Evolutionary conservation across 2,113 vertebrate genomes (phyloP), one percentile per base, ranked within the genome.

Genomic region (Anarrhichthys ocellatus): DNA sequence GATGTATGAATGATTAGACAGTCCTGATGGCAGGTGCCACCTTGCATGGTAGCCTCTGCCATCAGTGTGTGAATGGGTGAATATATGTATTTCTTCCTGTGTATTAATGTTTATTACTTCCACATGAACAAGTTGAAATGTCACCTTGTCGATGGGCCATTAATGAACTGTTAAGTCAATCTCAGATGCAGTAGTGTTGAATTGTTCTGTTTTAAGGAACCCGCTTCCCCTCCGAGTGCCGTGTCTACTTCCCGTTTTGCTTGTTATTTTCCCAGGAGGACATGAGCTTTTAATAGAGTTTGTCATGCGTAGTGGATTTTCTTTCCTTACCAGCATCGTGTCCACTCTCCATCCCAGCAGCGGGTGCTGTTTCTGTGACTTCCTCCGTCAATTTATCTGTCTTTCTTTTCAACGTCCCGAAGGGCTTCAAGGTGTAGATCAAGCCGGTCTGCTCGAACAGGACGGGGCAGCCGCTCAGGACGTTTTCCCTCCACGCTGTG

Each of bases 381-480:
- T 18, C 81, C 0, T 68, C 78, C 0, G 20, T 34, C 5, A 22
- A 3, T 7, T 65, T 1, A 14, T 76, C 83, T 0, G 18, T 14
- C 9, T 68, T 83, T 9, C 10, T 59, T 4, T 40, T 68, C 6
- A 94, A 15, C 50, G 78, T 85, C 5, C 86, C 89, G 1, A 82
- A 63, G 0, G 83, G 87, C 62, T 88, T 91, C 75, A 93, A 20
- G 6, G 77, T 88, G 56, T 82, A 92, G 77, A 90, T 34, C 65
- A 84, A 18, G 0, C 89, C 84, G 9, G 61, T 89, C 61, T 84
- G 68, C 78, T 90, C 54, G 2, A 91, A 88, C 56, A 94, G 91
- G 1, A 94, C 82, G 0, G 93, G 92, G 73, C 69, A 73, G 11
- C 88, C 79, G 6, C 14, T 91, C 73, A 87, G 76, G 22, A 90